Percentiles rank a stretch among this genome's conserved stretches.
phyloP scores from a whole-genome alignment of 2,797 vertebrate species.

The Sebastes aleutianus region DNA sequence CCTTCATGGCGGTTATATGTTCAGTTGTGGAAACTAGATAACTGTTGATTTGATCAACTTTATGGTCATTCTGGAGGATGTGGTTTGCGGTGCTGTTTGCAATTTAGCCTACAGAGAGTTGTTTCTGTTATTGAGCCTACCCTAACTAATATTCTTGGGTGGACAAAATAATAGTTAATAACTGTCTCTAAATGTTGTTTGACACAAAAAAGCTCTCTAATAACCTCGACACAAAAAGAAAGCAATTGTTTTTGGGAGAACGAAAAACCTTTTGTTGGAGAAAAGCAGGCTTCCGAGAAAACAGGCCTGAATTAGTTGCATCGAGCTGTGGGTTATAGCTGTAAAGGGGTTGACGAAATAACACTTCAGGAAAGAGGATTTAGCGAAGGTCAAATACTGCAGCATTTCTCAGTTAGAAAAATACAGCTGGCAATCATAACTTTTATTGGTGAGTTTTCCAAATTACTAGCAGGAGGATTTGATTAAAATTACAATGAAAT shows the following conservation, averaged over 20 bases:
- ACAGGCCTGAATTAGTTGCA: background rate
- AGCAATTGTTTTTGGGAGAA: background rate
- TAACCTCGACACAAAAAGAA: background rate
- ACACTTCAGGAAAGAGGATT: background rate
- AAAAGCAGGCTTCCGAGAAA: background rate
- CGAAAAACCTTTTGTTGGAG: fast-evolving
- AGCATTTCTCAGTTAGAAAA: background rate
- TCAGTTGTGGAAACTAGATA: background rate
- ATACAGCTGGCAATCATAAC: background rate
- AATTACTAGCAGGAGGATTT: background rate
- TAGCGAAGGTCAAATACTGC: background rate
- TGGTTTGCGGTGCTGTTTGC: background rate
- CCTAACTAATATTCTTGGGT: background rate
- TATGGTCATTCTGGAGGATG: background rate
- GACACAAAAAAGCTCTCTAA: background rate
- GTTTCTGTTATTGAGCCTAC: background rate
- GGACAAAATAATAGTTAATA: background rate
- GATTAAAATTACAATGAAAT: background rate
- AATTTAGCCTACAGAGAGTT: background rate
- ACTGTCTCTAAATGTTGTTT: background rate
- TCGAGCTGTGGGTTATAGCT: background rate
- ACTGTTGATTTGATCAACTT: background rate
- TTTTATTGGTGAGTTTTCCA: background rate
- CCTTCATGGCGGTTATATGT: background rate
- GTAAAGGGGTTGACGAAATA: background rate